Evolutionary conservation across 2,888 invertebrate species (phyloP), one percentile per base, ranked within the genome.

Genomic region (Tryphoninae sp.): DNA sequence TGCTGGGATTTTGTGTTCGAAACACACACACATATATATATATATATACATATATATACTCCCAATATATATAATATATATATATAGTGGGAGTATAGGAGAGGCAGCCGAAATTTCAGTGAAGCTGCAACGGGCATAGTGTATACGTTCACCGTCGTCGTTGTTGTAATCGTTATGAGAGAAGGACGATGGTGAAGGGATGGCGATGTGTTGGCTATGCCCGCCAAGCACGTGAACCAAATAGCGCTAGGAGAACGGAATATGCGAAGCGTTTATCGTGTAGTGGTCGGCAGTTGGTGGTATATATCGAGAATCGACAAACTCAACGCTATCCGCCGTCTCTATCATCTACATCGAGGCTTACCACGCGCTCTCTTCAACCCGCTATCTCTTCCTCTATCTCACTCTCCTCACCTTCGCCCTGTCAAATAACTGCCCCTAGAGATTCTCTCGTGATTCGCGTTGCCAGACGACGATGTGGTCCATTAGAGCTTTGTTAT

Each of bases 361-460:
- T 9, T 55, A 59, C 23, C 7, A 13, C 22, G 26, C 26, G 13
- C 26, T 26, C 13, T 59, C 59, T 26, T 13, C 26, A 26, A 13
- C 23, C 26, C 23, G 26, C 59, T 59, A 13, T 59, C 26, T 59
- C 16, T 11, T 9, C 11, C 13, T 26, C 26, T 26, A 2, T 59
- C 59, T 59, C 58, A 26, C 16, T 23, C 22, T 23, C 33, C 58
- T 59, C 11, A 8, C 11, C 22, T 23, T 19, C 16, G 19, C 19
- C 19, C 55, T 19, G 8, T 55, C 53, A n/a, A 16, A 53, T 16
- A 19, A 53, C 45, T 45, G 19, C 55, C 42, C 64, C 40, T 64
- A 74, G 53, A 23, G 73, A 74, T 53, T 22, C 53, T 64, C 53
- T 45, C 64, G 16, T 55, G 73, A 74, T 64, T 74, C 73, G 40